Base-by-base conservation (phyloP, 2,888 invertebrate species). In the Dioctria linearis region DNA sequence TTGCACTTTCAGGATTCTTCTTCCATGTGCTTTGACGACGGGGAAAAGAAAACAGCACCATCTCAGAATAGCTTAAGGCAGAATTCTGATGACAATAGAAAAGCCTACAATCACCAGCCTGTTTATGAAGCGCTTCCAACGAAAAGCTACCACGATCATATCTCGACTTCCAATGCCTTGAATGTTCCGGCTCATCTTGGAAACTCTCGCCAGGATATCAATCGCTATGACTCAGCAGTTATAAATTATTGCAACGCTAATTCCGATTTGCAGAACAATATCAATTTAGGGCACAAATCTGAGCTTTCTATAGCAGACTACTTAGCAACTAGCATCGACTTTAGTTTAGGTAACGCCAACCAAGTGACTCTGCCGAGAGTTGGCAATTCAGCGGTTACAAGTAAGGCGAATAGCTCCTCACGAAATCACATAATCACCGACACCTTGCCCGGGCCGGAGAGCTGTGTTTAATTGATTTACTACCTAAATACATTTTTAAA, bases 371-470 rank as follows among this genome's bases (percentile, higher is more conserved):
- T 82, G 61, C 81, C 83, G 40, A 51, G 80, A 42, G 13, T 71
- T 9, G 78, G n/a, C 42, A 81, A 80, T 79, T 39, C 79, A 82
- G 84, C 85, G 39, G 63, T 80, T 78, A 75, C 69, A 49, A 79
- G 54, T 9, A 84, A 83, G 82, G 90, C 92, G 87, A 82, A 92
- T 39, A 73, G 73, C 88, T 79, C 82, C 46, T 90, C 93, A 88
- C 92, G 93, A 89, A 94, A 94, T 88, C 94, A 94, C 86, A 95
- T 95, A 81, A 92, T 96, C 85, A 94, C 95, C 76, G 95, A 95
- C 88, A 93, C 95, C 84, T 92, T 96, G 88, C 96, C 96, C 46
- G 96, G 96, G 82, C 96, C 95, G 61, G 96, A 96, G 88, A 96
- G 95, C 90, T 96, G 96, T 90, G 96, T 96, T 87, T 96, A 93